Evolutionary conservation across 2,888 invertebrate genomes (phyloP), one percentile per base, ranked within the genome.

Genomic region (Troides aeacus): DNA sequence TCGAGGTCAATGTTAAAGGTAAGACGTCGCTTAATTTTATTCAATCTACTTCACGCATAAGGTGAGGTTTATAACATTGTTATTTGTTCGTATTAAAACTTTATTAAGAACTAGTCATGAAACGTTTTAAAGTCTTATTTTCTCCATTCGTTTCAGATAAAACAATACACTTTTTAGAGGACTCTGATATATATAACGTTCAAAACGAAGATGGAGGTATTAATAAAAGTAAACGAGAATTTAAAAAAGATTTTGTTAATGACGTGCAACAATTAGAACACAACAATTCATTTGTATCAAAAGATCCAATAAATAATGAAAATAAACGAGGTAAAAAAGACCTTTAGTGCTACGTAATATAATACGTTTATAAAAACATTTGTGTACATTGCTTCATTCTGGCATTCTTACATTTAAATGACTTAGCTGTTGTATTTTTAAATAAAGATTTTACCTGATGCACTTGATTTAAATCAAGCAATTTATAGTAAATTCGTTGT

Each of bases 241-340:
- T 56, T 23, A 64, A 60, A 56, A 56, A 39, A 50, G 50, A 90
- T 88, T 88, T 76, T 80, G 80, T 86, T 83, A 85, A 88, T 78
- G 73, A 81, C 82, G 72, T 81, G 82, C 75, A 84, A 84, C 81
- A 84, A 80, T 79, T 91, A 87, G 84, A 79, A 86, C 84, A 79
- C 66, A 66, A 59, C 62, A 56, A 59, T 66, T 12, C 21, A 21
- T 36, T 60, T 21, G 12, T 60, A 58, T 10, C 12, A 24, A 57
- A 57, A 15, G 58, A 58, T 50, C 59, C 58, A 36, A 39, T 36
- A n/a, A 62, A 50, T 23, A 12, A 42, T 15, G 66, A 62, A 66
- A 69, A 46, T 1, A 36, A n/a, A 10, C 46, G 62, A 62, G 64
- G 65, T 65, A 69, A 56, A 58, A 23, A 39, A 64, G 57, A 36